A percentile compares a stretch with the other conserved stretches of the same genome.
Conservation (phyloP, 2,113 vertebrate genomes). For the Gracilinanus agilis region DNA sequence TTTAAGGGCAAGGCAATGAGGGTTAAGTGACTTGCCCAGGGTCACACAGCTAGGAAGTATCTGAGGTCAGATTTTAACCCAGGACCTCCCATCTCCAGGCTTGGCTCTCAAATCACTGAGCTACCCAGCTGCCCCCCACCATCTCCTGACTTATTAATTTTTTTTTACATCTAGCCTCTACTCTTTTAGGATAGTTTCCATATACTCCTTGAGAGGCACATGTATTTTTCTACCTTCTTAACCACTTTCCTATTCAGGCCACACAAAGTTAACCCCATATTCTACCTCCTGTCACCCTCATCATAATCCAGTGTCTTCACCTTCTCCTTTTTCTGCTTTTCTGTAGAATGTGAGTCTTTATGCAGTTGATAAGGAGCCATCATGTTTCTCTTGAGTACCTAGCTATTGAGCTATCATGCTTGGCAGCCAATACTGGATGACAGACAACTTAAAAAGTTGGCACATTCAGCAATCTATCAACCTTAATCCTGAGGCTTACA, state of each 20-base stretch:
- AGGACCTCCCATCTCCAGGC: too few relatives aligned
- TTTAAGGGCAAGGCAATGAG: too few relatives aligned
- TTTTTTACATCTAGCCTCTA: background rate
- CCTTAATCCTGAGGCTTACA: constrained; percentile 7
- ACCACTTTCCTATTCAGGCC: background rate
- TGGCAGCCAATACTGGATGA: constrained; percentile 7
- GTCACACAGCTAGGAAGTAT: too few relatives aligned
- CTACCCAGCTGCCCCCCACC: too few relatives aligned
- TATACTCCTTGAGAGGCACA: background rate
- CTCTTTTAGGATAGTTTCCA: background rate
- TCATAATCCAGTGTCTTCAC: background rate
- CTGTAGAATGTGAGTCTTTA: background rate
- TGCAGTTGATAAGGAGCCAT: background rate
- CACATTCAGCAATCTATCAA: constrained; percentile 4
- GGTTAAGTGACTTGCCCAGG: too few relatives aligned
- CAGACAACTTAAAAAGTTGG: constrained; percentile 1
- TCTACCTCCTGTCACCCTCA: background rate
- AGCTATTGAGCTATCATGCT: background rate
- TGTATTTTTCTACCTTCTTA: background rate
- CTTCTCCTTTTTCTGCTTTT: background rate
- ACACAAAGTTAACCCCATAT: background rate
- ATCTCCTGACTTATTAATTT: too few relatives aligned
- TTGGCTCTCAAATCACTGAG: too few relatives aligned
- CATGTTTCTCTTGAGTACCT: background rate
- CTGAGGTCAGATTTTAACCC: too few relatives aligned